These are phyloP conservation scores for Lophotriccus pileatus DNA, from an alignment of 2,797 vertebrate species.

Conservation along the genomic window DNA sequence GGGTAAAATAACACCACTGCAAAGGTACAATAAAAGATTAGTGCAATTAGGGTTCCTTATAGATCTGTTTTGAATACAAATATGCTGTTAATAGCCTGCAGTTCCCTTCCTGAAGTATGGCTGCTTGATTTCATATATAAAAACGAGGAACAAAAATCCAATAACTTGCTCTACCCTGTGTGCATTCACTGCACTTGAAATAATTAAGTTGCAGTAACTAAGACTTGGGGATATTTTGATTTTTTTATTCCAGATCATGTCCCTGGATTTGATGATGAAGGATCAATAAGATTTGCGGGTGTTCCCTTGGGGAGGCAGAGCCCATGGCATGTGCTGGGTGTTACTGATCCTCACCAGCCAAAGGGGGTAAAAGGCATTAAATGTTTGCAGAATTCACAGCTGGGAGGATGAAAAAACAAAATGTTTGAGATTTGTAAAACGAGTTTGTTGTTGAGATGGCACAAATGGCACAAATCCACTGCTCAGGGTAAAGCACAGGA, in stretches of 20 bases:
- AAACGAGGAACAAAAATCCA: neutral
- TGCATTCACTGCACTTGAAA: neutral
- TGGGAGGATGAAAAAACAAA: neutral
- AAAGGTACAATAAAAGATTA: neutral
- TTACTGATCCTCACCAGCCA: neutral
- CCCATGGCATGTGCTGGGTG: accelerated
- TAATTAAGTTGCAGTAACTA: neutral
- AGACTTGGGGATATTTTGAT: neutral
- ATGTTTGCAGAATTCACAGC: neutral
- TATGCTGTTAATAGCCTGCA: neutral
- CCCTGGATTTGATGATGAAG: neutral
- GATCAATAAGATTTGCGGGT: neutral
- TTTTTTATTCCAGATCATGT: neutral
- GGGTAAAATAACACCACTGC: neutral
- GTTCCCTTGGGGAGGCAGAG: neutral
- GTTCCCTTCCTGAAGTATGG: neutral
- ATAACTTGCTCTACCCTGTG: accelerated
- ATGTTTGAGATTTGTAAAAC: neutral
- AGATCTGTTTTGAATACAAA: neutral
- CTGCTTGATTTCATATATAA: neutral
- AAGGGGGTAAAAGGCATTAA: neutral
- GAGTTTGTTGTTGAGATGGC: neutral
- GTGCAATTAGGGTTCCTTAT: neutral
- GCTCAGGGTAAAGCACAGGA: neutral
- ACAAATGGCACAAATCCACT: neutral